Percentiles rank a stretch among this genome's conserved stretches.
Conservation (phyloP, 2,797 vertebrate species). For the Eupleurogrammus muticus region DNA sequence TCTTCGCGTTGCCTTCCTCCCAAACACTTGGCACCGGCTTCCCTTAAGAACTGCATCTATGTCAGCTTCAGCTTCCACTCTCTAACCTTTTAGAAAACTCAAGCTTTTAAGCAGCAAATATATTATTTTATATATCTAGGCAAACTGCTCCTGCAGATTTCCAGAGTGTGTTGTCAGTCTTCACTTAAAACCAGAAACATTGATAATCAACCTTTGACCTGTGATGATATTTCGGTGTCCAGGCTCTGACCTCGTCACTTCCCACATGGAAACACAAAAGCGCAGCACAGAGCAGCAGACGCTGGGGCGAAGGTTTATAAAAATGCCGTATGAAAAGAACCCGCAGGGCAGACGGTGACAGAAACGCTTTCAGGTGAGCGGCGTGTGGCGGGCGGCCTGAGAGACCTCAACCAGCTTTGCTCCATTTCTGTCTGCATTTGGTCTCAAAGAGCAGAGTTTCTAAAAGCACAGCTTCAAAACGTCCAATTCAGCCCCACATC, state of each 20-base stretch:
- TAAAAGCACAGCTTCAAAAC: neutral
- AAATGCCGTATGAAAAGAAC: neutral
- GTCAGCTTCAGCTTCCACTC: neutral
- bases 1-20: neutral
- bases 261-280: neutral
- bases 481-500: neutral
- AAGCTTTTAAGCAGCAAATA: neutral
- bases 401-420: neutral
- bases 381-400: neutral
- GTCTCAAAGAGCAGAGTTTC: slow-evolving; percentile 6
- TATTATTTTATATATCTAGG: neutral
- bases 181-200: neutral
- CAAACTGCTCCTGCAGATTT: neutral
- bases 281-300: neutral
- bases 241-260: neutral
- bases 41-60: neutral
- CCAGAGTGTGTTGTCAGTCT: neutral
- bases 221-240: neutral
- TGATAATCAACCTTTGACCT: slow-evolving; percentile 4
- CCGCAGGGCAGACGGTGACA: neutral
- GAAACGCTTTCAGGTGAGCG: slow-evolving; percentile 3
- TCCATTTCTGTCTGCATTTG: neutral
- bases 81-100: neutral
- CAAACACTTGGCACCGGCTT: slow-evolving; percentile 14
- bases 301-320: neutral